A percentile compares a stretch with the other conserved stretches of the same genome.
phyloP scores from a whole-genome alignment of 1,140 invertebrate species.

The silkworm (Bombyx mori) region ASM3026992v2 NC_085116.1:11031501-11032000 shows the following conservation, averaged over 20 bases:
- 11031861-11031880: conserved; percentile 38
- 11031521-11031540: too few relatives aligned
- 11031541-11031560: too few relatives aligned
- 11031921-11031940: conserved; percentile 48
- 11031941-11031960: conserved; percentile 44
- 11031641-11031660: too few relatives aligned
- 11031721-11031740: conserved; percentile 13
- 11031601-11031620: too few relatives aligned
- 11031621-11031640: too few relatives aligned
- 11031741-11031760: conserved; percentile 21
- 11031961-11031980: conserved; percentile 56
- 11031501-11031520: too few relatives aligned
- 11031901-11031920: conserved; percentile 33
- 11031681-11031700: conserved; percentile 16
- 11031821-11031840: conserved; percentile 35
- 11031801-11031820: conserved; percentile 35
- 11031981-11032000: conserved; percentile 42
- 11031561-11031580: too few relatives aligned
- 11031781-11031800: conserved; percentile 16
- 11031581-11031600: too few relatives aligned
- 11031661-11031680: background rate
- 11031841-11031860: conserved; percentile 28
- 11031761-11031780: conserved; percentile 19
- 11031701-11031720: conserved; percentile 15
- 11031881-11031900: conserved; percentile 49